These are phyloP conservation scores for Gryon sp. DNA, from an alignment of 1,140 invertebrate species.

Conservation along the genomic window DNA sequence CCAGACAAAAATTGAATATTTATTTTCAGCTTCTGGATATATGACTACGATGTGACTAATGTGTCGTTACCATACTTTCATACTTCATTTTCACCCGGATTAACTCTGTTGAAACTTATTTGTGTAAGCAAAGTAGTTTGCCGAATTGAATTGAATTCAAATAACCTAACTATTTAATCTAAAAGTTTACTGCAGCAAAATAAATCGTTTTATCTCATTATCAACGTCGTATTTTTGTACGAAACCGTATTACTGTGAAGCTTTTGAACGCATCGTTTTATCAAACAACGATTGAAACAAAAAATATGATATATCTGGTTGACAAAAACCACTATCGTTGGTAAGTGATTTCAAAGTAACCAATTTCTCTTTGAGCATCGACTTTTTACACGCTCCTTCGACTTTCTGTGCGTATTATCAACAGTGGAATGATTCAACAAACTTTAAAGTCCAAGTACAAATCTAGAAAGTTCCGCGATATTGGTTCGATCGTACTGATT, in stretches of 20 bases:
- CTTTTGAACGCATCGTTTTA: not conserved
- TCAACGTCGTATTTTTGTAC: slow-evolving; percentile 3
- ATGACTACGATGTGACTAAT: too few species aligned
- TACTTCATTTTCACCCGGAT: too few species aligned
- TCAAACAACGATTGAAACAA: not conserved
- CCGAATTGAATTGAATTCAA: slow-evolving; percentile 12
- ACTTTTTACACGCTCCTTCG: slow-evolving; percentile 19
- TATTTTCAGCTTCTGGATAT: too few species aligned
- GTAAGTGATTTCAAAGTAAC: slow-evolving; percentile 34
- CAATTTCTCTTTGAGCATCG: slow-evolving; percentile 27
- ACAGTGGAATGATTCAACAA: slow-evolving; percentile 10
- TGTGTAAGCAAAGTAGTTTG: slow-evolving; percentile 4
- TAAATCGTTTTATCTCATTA: slow-evolving; percentile 18
- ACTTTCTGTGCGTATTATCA: not conserved
- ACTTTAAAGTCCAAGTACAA: slow-evolving; percentile 44
- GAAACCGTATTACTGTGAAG: slow-evolving; percentile 1
- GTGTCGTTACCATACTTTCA: too few species aligned
- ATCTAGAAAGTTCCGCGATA: slow-evolving; percentile 44
- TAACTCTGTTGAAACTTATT: slow-evolving; percentile 6
- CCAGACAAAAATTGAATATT: slow-evolving; percentile 11
- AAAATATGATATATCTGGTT: not conserved
- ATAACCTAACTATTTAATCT: slow-evolving; percentile 8
- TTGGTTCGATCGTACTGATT: slow-evolving; percentile 40
- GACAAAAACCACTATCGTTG: slow-evolving; percentile 19
- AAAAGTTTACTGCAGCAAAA: slow-evolving; percentile 9